phyloP scores from a whole-genome alignment of 2,113 vertebrate species.

The Zapornia atra region DNA sequence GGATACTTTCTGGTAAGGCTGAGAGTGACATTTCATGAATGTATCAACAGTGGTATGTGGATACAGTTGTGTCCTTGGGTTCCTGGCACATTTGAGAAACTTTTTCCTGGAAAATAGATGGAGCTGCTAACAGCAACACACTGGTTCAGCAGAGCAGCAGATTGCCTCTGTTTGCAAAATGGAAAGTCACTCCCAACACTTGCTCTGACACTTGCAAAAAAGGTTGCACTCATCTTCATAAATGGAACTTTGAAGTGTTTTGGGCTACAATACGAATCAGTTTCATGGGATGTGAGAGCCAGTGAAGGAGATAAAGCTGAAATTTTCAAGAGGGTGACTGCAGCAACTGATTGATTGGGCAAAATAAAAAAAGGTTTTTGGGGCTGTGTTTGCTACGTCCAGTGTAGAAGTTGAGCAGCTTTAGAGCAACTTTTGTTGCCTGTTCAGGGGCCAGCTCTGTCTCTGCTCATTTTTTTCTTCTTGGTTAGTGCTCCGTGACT shows the following conservation, averaged over 20 bases:
- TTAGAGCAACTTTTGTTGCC: background rate
- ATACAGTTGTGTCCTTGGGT: background rate
- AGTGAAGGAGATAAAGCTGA: background rate
- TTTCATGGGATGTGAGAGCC: background rate
- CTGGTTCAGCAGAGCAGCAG: slow-evolving; percentile 4
- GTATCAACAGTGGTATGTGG: background rate
- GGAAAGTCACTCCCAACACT: background rate
- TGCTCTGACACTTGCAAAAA: slow-evolving; percentile 3
- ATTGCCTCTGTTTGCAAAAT: slow-evolving; percentile 22
- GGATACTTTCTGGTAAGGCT: background rate
- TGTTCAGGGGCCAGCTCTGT: background rate
- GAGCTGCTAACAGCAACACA: background rate
- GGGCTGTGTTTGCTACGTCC: background rate
- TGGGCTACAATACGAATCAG: background rate
- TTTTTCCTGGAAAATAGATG: background rate
- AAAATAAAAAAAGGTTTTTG: background rate
- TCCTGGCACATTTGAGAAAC: background rate
- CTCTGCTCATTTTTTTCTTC: slow-evolving; percentile 9
- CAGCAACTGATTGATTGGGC: background rate
- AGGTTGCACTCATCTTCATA: background rate
- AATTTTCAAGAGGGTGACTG: background rate
- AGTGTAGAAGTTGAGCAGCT: background rate
- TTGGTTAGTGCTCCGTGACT: slow-evolving; percentile 63
- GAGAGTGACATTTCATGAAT: background rate
- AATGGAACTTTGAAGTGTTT: background rate